Evolutionary conservation across 2,113 vertebrate genomes (phyloP).

Genomic region (Anseranas semipalmata): DNA sequence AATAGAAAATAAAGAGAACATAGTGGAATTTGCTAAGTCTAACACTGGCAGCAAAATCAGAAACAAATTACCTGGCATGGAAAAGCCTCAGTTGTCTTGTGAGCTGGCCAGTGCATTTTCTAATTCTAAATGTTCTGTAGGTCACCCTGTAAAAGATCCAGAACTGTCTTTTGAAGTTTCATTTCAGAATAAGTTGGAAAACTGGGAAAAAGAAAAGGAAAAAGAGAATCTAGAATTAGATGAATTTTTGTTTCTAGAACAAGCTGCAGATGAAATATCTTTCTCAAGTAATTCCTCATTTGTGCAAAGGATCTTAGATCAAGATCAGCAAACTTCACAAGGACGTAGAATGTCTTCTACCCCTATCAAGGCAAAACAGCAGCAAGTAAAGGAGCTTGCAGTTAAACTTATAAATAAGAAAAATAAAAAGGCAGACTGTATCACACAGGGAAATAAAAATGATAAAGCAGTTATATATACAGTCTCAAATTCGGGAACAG

Average conservation of each 20-base stretch:
- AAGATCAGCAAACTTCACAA: conserved; percentile 74
- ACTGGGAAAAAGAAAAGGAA: conserved; percentile 85
- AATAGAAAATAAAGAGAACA: conserved; percentile 70
- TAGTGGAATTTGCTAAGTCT: conserved; percentile 10
- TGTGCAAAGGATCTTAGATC: conserved; percentile 87
- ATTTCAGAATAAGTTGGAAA: conserved; percentile 84
- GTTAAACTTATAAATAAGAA: neutral
- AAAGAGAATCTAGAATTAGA: conserved; percentile 89
- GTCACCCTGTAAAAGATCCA: neutral
- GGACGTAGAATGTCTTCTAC: conserved; percentile 90
- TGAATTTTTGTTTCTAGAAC: conserved; percentile 95
- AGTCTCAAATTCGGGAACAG: neutral
- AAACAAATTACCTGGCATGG: neutral
- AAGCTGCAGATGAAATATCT: conserved; percentile 93
- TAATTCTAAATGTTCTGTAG: neutral
- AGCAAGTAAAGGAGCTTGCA: neutral
- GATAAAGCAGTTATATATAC: neutral
- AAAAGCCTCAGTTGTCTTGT: neutral
- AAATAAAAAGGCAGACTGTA: neutral
- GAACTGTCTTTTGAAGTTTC: conserved; percentile 86
- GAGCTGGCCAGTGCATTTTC: neutral
- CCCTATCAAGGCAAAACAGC: conserved; percentile 83
- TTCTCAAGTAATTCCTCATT: conserved; percentile 98
- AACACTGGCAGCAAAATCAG: neutral
- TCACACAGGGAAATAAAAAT: neutral